These are phyloP conservation scores for Sceloporus undulatus DNA, from an alignment of 2,113 vertebrate species.

Conservation along the genomic window DNA sequence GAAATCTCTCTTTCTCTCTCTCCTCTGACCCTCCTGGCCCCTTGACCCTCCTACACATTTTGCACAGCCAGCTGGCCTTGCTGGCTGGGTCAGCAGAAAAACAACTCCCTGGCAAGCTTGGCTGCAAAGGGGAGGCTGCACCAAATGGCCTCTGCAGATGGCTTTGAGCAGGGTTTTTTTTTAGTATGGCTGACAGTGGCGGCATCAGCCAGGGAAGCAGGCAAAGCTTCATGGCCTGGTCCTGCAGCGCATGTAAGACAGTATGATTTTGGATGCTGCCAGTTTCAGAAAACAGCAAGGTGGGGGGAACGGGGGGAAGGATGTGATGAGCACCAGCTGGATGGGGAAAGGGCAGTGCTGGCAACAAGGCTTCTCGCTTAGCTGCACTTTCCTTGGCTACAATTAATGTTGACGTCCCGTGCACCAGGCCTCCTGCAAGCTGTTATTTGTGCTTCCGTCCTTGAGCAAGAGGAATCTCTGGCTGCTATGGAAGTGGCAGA, in stretches of 20 bases:
- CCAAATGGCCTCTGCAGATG: slow-evolving; percentile 42
- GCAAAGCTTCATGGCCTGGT: not conserved
- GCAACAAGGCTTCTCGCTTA: not conserved
- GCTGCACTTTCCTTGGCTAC: not conserved
- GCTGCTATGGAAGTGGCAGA: not conserved
- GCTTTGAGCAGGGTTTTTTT: not conserved
- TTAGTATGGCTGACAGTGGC: not conserved
- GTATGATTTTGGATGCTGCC: not conserved
- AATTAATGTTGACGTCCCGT: not conserved
- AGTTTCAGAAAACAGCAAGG: not conserved
- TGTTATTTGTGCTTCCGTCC: accelerated
- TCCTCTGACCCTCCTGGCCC: not conserved
- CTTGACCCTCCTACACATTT: slow-evolving; percentile 12
- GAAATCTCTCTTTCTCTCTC: not conserved
- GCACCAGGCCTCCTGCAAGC: slow-evolving; percentile 6
- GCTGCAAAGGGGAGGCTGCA: not conserved
- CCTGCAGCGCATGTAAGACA: not conserved
- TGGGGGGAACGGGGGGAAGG: not conserved
- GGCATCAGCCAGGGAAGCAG: not conserved
- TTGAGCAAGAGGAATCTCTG: not conserved
- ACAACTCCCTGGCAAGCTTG: slow-evolving; percentile 12
- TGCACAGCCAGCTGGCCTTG: slow-evolving; percentile 35
- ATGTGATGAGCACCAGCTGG: not conserved
- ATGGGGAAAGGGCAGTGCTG: not conserved
- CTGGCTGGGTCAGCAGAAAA: slow-evolving; percentile 27